Base-by-base conservation (phyloP, 2,113 vertebrate genomes). In the Nothobranchius kuhntae region DNA sequence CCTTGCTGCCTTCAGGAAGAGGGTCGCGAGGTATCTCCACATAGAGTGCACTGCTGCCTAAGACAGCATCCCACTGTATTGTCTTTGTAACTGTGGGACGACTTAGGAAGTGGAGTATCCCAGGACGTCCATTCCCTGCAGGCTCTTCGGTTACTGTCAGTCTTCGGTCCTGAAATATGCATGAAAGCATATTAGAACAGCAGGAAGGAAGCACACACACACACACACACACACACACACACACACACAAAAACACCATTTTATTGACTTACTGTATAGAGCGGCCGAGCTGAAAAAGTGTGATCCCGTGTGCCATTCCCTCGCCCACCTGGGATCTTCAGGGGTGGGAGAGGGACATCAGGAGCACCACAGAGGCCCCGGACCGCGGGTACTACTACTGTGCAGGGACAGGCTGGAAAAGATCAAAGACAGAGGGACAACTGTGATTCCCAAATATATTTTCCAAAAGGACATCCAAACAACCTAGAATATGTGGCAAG, bases 301-400 rank as follows among this genome's bases (percentile, higher is more conserved):
- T 96, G 98, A 99, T 99, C 98, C 98, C 97, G 93, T 93, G 96
- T 96, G 95, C 97, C 95, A 94, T 98, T 95, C 96, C 98, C 98
- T 98, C 98, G 96, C 97, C 98, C 98, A 99, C 97, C 98, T 97
- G 97, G 98, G 98, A 99, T 99, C 98, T 97, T 99, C 95, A 97
- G 95, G 94, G 96, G 96, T 99, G 98, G 98, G 98, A 93, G 98
- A 99, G 98, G 98, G 96, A 91, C 97, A 98, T 99, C 98, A 99
- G 98, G 98, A 99, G 93, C 98, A 98, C 97, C 96, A 99, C 98
- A 89, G 96, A 99, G 97, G 97, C 96, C 98, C 97, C 13, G 96
- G 96, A 95, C 96, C 93, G 86, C 93, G 95, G 97, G 96, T 95
- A 98, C 96, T 96, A 95, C 95, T 96, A 95, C 95, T 95, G 92